Percentiles rank a stretch among this genome's conserved stretches.
Evolutionary conservation across 2,113 vertebrate species (phyloP).

Genomic region (Prochilodus magdalenae): DNA sequence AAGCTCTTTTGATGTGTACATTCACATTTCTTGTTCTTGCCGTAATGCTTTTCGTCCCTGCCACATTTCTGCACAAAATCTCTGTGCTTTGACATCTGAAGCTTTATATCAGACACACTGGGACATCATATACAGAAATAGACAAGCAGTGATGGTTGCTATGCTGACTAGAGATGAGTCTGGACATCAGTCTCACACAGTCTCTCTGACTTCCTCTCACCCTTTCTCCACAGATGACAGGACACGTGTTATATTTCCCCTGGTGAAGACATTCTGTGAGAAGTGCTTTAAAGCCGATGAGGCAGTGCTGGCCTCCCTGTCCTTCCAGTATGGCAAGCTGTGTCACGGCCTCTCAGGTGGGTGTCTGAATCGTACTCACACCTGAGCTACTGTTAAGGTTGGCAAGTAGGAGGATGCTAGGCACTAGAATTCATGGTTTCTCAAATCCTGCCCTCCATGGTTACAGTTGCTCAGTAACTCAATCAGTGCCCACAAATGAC

Average conservation of each 20-base stretch:
- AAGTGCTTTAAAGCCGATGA: slow-evolving; percentile 90
- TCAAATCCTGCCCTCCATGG: neutral
- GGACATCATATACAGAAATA: neutral
- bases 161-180: slow-evolving; percentile 11
- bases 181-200: slow-evolving; percentile 17
- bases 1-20: neutral
- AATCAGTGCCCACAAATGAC: neutral
- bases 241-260: slow-evolving; percentile 85
- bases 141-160: neutral
- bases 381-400: neutral
- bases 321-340: slow-evolving; percentile 91
- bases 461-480: neutral
- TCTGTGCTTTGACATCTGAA: slow-evolving; percentile 6
- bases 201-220: slow-evolving; percentile 26
- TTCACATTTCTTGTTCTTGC: neutral
- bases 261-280: slow-evolving; percentile 91
- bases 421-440: neutral
- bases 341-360: slow-evolving; percentile 91
- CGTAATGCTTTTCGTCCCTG: neutral
- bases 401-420: neutral
- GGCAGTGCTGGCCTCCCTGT: slow-evolving; percentile 86
- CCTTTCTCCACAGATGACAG: slow-evolving; percentile 79
- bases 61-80: neutral
- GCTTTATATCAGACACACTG: neutral
- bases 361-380: neutral